Percentiles rank a stretch among this genome's conserved stretches.
Conservation (phyloP, 2,888 invertebrate genomes). For the Caenorhabditis wallacei region DNA sequence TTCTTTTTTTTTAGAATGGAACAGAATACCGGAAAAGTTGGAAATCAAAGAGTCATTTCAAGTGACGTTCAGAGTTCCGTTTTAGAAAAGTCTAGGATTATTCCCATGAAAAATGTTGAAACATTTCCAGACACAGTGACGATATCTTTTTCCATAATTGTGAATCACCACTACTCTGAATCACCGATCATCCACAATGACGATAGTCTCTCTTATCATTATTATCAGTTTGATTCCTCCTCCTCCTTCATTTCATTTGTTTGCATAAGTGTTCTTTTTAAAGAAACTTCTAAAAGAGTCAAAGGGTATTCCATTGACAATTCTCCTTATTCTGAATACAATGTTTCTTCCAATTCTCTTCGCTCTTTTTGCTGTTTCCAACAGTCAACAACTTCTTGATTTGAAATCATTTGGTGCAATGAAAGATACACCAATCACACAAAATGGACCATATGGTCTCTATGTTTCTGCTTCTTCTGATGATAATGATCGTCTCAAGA, state of each 20-base stretch:
- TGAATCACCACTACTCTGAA: conserved; percentile 35
- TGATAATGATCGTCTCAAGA: conserved; percentile 12
- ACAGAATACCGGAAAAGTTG: not conserved
- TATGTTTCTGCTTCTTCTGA: conserved; percentile 34
- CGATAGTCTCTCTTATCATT: conserved; percentile 10
- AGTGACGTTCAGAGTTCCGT: too few species aligned
- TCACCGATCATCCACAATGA: conserved; percentile 11
- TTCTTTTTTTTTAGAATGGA: too few species aligned
- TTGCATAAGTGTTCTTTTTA: conserved; percentile 28
- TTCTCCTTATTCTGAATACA: conserved; percentile 12
- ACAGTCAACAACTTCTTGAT: conserved; percentile 18
- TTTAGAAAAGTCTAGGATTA: too few species aligned
- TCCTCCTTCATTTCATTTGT: conserved; percentile 1
- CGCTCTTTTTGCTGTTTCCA: conserved; percentile 27
- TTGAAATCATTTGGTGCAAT: not conserved
- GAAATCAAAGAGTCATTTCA: not conserved
- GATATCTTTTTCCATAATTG: conserved; percentile 8
- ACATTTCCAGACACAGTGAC: not conserved
- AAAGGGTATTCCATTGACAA: conserved; percentile 10
- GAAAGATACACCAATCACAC: not conserved
- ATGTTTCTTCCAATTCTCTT: conserved; percentile 10
- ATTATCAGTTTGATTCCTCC: conserved; percentile 18
- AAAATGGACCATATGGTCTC: conserved; percentile 12
- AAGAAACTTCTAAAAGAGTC: not conserved
- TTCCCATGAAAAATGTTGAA: not conserved